Conservation (phyloP, 2,113 vertebrate genomes). For the Petrocephalus microphthalmus region DNA sequence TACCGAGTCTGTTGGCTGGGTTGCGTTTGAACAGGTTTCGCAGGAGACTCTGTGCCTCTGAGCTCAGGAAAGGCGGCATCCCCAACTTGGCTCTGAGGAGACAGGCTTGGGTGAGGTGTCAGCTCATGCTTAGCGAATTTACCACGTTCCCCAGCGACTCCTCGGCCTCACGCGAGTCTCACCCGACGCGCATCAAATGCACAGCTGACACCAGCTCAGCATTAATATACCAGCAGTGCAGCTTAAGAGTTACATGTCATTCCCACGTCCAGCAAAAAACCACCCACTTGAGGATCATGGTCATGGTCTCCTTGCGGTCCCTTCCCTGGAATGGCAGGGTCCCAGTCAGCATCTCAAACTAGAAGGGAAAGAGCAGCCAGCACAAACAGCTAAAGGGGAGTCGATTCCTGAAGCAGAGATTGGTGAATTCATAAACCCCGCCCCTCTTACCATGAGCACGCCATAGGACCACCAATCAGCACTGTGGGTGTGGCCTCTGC, state of each 20-base stretch:
- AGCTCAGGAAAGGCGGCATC: slow-evolving; percentile 51
- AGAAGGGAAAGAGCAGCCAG: slow-evolving; percentile 18
- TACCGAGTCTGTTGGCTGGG: slow-evolving; percentile 26
- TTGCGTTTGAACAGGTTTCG: slow-evolving; percentile 52
- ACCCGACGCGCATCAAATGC: background rate
- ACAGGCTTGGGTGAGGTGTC: background rate
- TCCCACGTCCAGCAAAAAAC: background rate
- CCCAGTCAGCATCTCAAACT: slow-evolving; percentile 84
- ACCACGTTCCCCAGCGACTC: background rate
- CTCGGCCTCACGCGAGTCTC: background rate
- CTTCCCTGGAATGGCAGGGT: slow-evolving; percentile 80
- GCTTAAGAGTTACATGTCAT: background rate
- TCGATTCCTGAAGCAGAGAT: background rate
- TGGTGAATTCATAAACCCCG: background rate
- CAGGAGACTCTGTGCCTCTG: slow-evolving; percentile 50
- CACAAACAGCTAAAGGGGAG: background rate
- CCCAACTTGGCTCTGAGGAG: slow-evolving; percentile 48
- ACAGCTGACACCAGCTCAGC: background rate
- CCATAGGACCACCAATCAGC: slow-evolving; percentile 84
- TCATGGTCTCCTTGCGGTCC: slow-evolving; percentile 83
- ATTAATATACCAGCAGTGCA: background rate
- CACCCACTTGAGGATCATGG: slow-evolving; percentile 81
- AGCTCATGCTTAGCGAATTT: background rate
- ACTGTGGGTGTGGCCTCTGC: slow-evolving; percentile 73
- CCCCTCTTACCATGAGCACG: slow-evolving; percentile 67